A percentile compares a stretch with the other conserved stretches of the same genome.
phyloP scores from a whole-genome alignment of 2,113 vertebrate genomes.

The Lucifuga dentata region DNA sequence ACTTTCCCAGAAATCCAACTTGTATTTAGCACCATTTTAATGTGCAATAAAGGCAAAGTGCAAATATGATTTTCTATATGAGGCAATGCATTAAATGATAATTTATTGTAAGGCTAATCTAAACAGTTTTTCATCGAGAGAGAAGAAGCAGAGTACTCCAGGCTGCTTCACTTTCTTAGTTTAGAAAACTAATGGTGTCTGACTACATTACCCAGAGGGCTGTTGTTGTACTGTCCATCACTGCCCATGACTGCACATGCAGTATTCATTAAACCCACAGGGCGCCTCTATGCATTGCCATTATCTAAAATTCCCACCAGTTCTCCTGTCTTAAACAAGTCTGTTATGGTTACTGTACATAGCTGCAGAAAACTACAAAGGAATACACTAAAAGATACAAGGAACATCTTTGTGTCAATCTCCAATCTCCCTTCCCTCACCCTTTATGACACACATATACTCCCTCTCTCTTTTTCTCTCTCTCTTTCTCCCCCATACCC shows the following conservation, averaged over 20 bases:
- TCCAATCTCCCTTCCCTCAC: background rate
- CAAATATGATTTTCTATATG: background rate
- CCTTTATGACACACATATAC: background rate
- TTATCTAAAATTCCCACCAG: slow-evolving; percentile 39
- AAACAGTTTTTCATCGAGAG: background rate
- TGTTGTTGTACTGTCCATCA: slow-evolving; percentile 27
- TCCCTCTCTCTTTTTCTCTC: background rate
- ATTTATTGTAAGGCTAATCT: background rate
- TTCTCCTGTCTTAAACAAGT: slow-evolving; percentile 44
- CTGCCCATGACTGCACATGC: slow-evolving; percentile 16
- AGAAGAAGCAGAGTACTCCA: background rate
- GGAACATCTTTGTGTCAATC: slow-evolving; percentile 35
- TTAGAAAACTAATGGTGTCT: slow-evolving; percentile 7
- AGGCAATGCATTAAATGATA: too few relatives aligned
- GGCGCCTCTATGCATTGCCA: slow-evolving; percentile 15
- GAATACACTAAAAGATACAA: slow-evolving; percentile 37
- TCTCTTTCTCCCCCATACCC: background rate
- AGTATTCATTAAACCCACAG: slow-evolving; percentile 28
- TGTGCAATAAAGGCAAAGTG: background rate
- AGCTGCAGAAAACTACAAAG: slow-evolving; percentile 20
- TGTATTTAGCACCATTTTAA: too few relatives aligned
- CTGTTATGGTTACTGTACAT: slow-evolving; percentile 13
- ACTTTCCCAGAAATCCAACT: background rate
- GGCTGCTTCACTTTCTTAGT: background rate
- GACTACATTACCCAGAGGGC: slow-evolving; percentile 40